A percentile compares a stretch with the other conserved stretches of the same genome.
phyloP scores from a whole-genome alignment of 2,888 invertebrate genomes.

The Drosophila parthenogenetica region DNA sequence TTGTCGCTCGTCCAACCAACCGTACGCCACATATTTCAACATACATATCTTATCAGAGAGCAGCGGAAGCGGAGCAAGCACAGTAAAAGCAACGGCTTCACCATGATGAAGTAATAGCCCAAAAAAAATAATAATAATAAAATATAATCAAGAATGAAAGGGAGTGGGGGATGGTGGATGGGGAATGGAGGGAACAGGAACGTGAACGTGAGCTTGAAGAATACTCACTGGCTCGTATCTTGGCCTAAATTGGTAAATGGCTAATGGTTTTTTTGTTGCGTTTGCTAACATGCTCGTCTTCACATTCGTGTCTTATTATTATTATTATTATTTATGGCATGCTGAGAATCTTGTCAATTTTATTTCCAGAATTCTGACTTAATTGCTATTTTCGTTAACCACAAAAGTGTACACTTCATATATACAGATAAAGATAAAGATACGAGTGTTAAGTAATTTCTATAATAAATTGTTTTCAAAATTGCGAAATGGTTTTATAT shows the following conservation, averaged over 20 bases:
- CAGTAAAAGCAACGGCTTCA: slow-evolving; percentile 33
- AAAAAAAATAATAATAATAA: slow-evolving; percentile 48
- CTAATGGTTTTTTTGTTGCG: slow-evolving; percentile 59
- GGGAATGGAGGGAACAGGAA: slow-evolving; percentile 20
- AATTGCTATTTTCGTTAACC: slow-evolving; percentile 61
- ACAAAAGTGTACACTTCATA: slow-evolving; percentile 1
- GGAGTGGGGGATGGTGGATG: slow-evolving; percentile 15
- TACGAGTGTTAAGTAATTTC: slow-evolving; percentile 50
- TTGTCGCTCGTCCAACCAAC: slow-evolving; percentile 30
- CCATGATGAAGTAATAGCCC: slow-evolving; percentile 70
- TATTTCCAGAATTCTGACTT: slow-evolving; percentile 51
- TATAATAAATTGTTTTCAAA: slow-evolving; percentile 38
- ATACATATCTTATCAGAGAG: slow-evolving; percentile 59
- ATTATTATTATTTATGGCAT: slow-evolving; percentile 51
- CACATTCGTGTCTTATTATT: slow-evolving; percentile 31
- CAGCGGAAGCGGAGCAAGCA: slow-evolving; percentile 62
- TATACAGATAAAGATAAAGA: slow-evolving; percentile 23
- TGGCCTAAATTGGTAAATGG: slow-evolving; percentile 70
- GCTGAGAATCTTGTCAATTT: slow-evolving; percentile 43
- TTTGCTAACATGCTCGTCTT: slow-evolving; percentile 15
- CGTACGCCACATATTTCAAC: slow-evolving; percentile 21
- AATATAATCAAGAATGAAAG: slow-evolving; percentile 59
- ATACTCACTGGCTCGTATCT: slow-evolving; percentile 56
- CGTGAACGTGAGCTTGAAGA: slow-evolving; percentile 39
- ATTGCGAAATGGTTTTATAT: slow-evolving; percentile 29